Evolutionary conservation across 2,888 invertebrate species (phyloP).

Genomic region (Fissipunctia ypsillon): DNA sequence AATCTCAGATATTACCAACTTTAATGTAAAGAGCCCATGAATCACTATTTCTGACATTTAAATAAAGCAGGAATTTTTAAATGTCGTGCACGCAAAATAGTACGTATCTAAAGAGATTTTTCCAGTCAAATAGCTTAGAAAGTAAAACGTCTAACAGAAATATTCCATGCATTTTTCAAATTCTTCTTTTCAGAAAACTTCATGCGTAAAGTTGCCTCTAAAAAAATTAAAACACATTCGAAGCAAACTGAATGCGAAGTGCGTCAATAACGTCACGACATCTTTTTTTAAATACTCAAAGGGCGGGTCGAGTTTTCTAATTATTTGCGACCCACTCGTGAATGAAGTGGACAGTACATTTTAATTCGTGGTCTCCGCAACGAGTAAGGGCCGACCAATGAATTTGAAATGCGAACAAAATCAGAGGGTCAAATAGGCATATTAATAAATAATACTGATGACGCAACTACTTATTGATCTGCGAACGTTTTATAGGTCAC

Average conservation of each 20-base stretch:
- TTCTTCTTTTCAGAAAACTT: slow-evolving; percentile 37
- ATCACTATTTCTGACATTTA: slow-evolving; percentile 48
- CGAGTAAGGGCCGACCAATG: slow-evolving; percentile 66
- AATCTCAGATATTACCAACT: slow-evolving; percentile 38
- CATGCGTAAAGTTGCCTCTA: slow-evolving; percentile 51
- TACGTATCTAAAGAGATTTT: slow-evolving; percentile 32
- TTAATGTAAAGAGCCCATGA: slow-evolving; percentile 40
- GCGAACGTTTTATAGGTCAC: slow-evolving; percentile 59
- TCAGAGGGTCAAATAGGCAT: slow-evolving; percentile 47
- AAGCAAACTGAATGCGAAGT: slow-evolving; percentile 48
- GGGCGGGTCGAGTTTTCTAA: slow-evolving; percentile 69
- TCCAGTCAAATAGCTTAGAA: slow-evolving; percentile 31
- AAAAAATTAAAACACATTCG: slow-evolving; percentile 49
- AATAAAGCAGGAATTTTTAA: slow-evolving; percentile 49
- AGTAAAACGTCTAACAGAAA: slow-evolving; percentile 36
- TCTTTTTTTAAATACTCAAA: slow-evolving; percentile 54
- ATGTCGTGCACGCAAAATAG: slow-evolving; percentile 18
- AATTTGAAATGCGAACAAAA: slow-evolving; percentile 60
- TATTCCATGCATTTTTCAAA: slow-evolving; percentile 18
- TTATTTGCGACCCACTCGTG: slow-evolving; percentile 70
- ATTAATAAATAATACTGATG: slow-evolving; percentile 56
- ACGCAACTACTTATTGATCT: slow-evolving; percentile 56
- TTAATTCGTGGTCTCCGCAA: slow-evolving; percentile 67
- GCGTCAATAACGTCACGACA: slow-evolving; percentile 52
- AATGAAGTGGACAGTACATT: slow-evolving; percentile 71